Evolutionary conservation across 2,888 invertebrate genomes (phyloP).

Genomic region (Coecobrya sp.): DNA sequence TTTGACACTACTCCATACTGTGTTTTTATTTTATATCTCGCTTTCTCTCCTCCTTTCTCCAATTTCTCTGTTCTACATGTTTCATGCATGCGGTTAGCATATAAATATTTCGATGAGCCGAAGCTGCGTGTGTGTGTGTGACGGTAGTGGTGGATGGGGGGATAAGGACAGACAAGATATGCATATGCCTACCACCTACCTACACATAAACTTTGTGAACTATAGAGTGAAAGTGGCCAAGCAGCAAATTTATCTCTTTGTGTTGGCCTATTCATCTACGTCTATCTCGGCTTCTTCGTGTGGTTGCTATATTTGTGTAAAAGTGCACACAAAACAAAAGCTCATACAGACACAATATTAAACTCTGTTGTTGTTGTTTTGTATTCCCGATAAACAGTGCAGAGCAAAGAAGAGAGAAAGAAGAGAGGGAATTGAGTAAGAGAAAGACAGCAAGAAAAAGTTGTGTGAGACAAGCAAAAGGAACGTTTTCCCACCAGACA

Average conservation of each 20-base stretch:
- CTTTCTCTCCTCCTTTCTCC: neutral
- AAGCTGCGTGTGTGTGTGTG: conserved; percentile 46
- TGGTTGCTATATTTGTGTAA: conserved; percentile 53
- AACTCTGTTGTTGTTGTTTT: conserved; percentile 14
- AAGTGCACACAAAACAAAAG: conserved; percentile 5
- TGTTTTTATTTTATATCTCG: conserved; percentile 22
- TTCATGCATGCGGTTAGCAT: conserved; percentile 47
- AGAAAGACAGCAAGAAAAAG: conserved; percentile 53
- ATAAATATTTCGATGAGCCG: conserved; percentile 60
- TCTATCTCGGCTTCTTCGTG: conserved; percentile 66
- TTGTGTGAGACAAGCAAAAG: conserved; percentile 61
- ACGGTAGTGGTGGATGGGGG: conserved; percentile 9
- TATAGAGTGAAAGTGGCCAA: conserved; percentile 72
- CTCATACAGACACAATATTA: conserved; percentile 29
- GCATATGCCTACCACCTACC: neutral
- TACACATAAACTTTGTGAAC: conserved; percentile 51
- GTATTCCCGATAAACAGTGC: conserved; percentile 35
- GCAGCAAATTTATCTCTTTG: conserved; percentile 79
- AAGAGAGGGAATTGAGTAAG: conserved; percentile 11
- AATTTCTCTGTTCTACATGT: conserved; percentile 1
- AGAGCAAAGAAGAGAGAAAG: neutral
- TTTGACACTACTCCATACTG: neutral
- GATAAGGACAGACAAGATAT: conserved; percentile 14
- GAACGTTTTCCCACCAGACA: conserved; percentile 73
- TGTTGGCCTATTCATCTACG: conserved; percentile 79